Evolutionary conservation across 37 sponge, comb jelly and placozoan species (phyloP).

Genomic region (Haliclona indistincta): DNA sequence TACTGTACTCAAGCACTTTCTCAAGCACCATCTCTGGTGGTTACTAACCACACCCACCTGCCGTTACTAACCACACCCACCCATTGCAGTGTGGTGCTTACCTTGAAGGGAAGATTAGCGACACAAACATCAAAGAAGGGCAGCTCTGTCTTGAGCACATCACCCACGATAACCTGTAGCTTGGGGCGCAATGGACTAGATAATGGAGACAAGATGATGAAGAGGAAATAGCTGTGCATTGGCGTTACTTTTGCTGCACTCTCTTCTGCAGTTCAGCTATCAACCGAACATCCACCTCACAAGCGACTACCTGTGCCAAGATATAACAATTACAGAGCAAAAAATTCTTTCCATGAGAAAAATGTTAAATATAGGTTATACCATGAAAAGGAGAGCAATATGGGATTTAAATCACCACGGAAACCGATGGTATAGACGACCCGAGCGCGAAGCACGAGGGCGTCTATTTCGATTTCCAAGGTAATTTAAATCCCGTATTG

Average conservation of each 20-base stretch:
- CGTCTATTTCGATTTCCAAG: too few species aligned
- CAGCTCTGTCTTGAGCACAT: slow-evolving; percentile 90
- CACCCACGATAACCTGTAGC: slow-evolving; percentile 89
- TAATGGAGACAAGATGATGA: too few species aligned
- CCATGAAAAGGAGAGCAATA: too few species aligned
- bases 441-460: too few species aligned
- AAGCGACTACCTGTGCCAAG: slow-evolving; percentile 81
- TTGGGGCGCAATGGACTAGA: slow-evolving; percentile 77
- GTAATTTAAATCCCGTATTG: too few species aligned
- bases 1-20: not conserved
- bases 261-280: slow-evolving; percentile 95
- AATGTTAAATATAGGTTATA: too few species aligned
- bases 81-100: slow-evolving; percentile 16
- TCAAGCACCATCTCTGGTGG: not conserved
- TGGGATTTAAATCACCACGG: too few species aligned
- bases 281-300: slow-evolving; percentile 92
- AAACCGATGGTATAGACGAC: too few species aligned
- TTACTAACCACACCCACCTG: not conserved
- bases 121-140: slow-evolving; percentile 99
- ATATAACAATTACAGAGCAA: too few species aligned
- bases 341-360: too few species aligned
- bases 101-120: slow-evolving; percentile 96
- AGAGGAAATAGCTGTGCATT: too few species aligned
- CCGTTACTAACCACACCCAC: not conserved
- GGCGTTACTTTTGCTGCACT: slow-evolving; percentile 91